Evolutionary conservation across 2,113 vertebrate species (phyloP).

Genomic region (Pristiophorus japonicus): DNA sequence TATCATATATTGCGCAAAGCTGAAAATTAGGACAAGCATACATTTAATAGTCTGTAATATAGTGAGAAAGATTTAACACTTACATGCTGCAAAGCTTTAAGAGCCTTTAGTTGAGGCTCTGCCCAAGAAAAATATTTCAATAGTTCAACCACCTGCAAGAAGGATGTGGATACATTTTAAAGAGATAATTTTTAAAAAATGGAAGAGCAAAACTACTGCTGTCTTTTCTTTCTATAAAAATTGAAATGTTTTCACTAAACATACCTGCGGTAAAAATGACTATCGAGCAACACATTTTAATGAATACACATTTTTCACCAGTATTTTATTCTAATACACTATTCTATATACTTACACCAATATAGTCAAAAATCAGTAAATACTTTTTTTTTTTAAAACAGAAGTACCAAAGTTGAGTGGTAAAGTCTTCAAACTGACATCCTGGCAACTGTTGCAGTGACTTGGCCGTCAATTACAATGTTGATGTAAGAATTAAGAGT

Average conservation of each 20-base stretch:
- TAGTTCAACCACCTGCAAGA: slow-evolving; percentile 84
- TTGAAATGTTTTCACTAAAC: neutral
- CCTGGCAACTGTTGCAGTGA: neutral
- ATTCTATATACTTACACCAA: neutral
- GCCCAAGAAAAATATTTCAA: slow-evolving; percentile 97
- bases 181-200: neutral
- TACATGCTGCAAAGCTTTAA: slow-evolving; percentile 93
- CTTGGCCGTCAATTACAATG: no score
- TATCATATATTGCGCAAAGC: no score
- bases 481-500: no score
- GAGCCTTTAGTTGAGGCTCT: slow-evolving; percentile 91
- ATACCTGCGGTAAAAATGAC: neutral
- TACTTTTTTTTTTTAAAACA: neutral
- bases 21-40: neutral
- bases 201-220: neutral
- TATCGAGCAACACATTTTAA: neutral
- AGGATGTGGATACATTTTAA: slow-evolving; percentile 14
- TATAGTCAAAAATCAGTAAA: neutral
- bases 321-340: neutral
- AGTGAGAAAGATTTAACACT: slow-evolving; percentile 48
- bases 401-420: neutral
- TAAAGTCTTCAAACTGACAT: neutral
- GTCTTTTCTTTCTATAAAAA: neutral
- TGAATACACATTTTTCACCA: neutral
- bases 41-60: neutral